These are phyloP conservation scores for Rhogogaster chlorosoma DNA, from an alignment of 2,888 invertebrate species.

Conservation along the genomic window DNA sequence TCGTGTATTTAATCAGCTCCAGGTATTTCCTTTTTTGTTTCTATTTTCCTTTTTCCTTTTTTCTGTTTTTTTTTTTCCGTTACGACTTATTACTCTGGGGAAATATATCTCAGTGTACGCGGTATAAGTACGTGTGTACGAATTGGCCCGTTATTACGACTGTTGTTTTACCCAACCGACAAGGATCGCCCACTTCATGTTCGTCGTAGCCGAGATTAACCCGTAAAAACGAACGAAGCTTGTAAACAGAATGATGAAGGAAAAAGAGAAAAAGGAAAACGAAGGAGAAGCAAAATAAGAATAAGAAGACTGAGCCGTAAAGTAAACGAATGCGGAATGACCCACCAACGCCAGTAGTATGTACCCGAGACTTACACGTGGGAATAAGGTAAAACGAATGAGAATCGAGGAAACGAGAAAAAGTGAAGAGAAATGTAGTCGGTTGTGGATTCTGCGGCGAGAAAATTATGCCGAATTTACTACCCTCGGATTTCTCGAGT, in stretches of 20 bases:
- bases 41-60: not conserved
- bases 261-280: not conserved
- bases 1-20: not conserved
- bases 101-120: not conserved
- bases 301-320: not conserved
- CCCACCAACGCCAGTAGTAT: not conserved
- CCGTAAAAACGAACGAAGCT: conserved; percentile 29
- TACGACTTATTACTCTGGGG: conserved; percentile 5
- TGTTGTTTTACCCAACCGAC: conserved; percentile 3
- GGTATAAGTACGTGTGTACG: not conserved
- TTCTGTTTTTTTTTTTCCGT: not conserved
- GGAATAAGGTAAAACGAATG: not conserved
- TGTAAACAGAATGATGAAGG: conserved; percentile 22
- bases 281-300: not conserved
- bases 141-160: not conserved
- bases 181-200: conserved; percentile 4
- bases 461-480: not conserved
- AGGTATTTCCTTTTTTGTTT: not conserved
- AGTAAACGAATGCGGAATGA: conserved; percentile 10
- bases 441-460: not conserved
- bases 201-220: conserved; percentile 26
- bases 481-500: not conserved
- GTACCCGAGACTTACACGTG: not conserved
- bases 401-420: not conserved
- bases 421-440: not conserved